Evolutionary conservation across 64 coral and sea anemone genomes (phyloP).

Genomic region (Porites australiensis): DNA sequence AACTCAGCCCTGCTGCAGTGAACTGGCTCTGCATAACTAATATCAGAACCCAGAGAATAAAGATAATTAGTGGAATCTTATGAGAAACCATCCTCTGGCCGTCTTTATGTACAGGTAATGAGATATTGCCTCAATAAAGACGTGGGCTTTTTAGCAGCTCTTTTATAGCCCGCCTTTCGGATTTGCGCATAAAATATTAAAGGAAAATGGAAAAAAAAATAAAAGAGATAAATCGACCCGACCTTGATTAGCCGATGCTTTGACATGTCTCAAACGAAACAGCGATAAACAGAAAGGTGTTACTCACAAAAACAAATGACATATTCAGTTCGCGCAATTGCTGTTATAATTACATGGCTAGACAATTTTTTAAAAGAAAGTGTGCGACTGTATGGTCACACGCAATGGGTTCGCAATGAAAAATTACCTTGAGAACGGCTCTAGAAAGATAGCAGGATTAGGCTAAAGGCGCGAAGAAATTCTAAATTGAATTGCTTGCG

Average conservation of each 20-base stretch:
- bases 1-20: neutral
- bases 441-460: too few relatives aligned
- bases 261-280: neutral
- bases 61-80: neutral
- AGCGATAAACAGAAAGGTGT: neutral
- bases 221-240: too few relatives aligned
- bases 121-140: neutral
- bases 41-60: neutral
- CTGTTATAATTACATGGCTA: too few relatives aligned
- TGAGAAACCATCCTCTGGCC: neutral
- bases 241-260: neutral
- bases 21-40: neutral
- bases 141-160: neutral
- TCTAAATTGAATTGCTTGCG: too few relatives aligned
- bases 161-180: neutral
- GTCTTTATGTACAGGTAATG: too few relatives aligned
- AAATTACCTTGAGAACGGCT: too few relatives aligned
- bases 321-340: too few relatives aligned
- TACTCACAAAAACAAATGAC: neutral
- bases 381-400: too few relatives aligned
- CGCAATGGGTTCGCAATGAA: too few relatives aligned
- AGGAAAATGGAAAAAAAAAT: too few relatives aligned
- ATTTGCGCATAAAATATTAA: neutral
- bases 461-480: too few relatives aligned
- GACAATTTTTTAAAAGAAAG: neutral